Evolutionary conservation across 2,797 vertebrate species (phyloP), one percentile per base, ranked within the genome.

Genomic region (Gadopsis marmoratus): DNA sequence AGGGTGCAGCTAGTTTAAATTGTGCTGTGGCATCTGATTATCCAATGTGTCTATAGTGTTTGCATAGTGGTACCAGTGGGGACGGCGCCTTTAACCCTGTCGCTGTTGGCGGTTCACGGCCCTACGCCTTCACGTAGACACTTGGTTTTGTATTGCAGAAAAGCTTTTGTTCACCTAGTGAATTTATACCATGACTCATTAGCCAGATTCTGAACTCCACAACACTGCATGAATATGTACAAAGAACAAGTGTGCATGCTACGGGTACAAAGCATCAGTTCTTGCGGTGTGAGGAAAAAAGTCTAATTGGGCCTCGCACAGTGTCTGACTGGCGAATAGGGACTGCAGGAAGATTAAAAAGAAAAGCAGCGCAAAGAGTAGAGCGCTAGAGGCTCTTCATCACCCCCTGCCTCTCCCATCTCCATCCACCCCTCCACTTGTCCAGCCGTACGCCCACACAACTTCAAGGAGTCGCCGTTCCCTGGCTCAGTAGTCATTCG

Each of bases 401-500:
- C 71, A 74, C 13, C 63, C 48, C 61, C 47, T 61, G n/a, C 64
- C 80, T 65, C 11, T 2, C 67, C 72, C 67, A 6, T 53, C 84
- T 85, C 71, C 58, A 72, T 62, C 66, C 74, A 82, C 37, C 77
- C 63, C 65, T 80, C 66, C 72, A 83, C 71, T 91, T 47, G 21
- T 76, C 54, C 76, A 82, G 17, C 33, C 37, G 0, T 54, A 73
- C 41, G 4, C 84, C 89, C 88, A 88, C 86, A 19, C 72, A 4
- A 53, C 74, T 54, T 68, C 59, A 75, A 87, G 79, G 82, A 86
- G 73, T 78, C 71, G 26, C 61, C 5, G 84, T 90, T 90, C 59
- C 88, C 82, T 77, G 82, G 85, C 87, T 26, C 1, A 26, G 26
- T 26, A 26, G 26, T 26, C 45, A 17, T 37, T 54, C 14, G 0